Evolutionary conservation across 2,888 invertebrate species (phyloP).

Genomic region (Conchocele bisecta): DNA sequence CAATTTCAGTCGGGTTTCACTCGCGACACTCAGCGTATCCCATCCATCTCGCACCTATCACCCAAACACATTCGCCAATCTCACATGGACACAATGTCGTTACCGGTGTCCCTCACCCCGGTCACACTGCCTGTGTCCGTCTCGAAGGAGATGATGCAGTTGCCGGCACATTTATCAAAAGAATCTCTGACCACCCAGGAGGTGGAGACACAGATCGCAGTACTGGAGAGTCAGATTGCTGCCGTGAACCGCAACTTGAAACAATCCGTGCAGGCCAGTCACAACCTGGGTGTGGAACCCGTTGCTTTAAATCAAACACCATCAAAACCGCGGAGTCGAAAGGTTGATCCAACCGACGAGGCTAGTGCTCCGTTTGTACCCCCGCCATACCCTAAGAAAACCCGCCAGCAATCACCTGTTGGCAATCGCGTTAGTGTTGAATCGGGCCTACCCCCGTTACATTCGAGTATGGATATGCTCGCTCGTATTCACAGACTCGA

Average conservation of each 20-base stretch:
- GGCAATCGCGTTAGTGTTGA: constrained; percentile 32
- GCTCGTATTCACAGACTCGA: constrained; percentile 54
- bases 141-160: neutral
- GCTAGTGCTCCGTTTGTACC: constrained; percentile 38
- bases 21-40: constrained; percentile 45
- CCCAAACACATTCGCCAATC: constrained; percentile 60
- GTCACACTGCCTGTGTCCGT: constrained; percentile 18
- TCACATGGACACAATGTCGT: constrained; percentile 54
- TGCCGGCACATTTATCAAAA: constrained; percentile 21
- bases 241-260: constrained; percentile 55
- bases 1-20: constrained; percentile 40
- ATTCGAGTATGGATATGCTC: constrained; percentile 58
- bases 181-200: constrained; percentile 55
- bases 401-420: constrained; percentile 55
- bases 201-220: constrained; percentile 57
- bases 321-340: constrained; percentile 22
- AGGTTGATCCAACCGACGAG: constrained; percentile 44
- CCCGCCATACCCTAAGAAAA: constrained; percentile 54
- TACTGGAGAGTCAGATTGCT: constrained; percentile 56
- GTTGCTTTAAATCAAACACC: constrained; percentile 12
- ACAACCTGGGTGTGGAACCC: constrained; percentile 3
- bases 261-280: constrained; percentile 39
- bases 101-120: constrained; percentile 50
- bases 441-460: constrained; percentile 44
- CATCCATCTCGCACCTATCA: constrained; percentile 56